Evolutionary conservation across 2,797 vertebrate genomes (phyloP).

Genomic region (Argyrosomus regius): DNA sequence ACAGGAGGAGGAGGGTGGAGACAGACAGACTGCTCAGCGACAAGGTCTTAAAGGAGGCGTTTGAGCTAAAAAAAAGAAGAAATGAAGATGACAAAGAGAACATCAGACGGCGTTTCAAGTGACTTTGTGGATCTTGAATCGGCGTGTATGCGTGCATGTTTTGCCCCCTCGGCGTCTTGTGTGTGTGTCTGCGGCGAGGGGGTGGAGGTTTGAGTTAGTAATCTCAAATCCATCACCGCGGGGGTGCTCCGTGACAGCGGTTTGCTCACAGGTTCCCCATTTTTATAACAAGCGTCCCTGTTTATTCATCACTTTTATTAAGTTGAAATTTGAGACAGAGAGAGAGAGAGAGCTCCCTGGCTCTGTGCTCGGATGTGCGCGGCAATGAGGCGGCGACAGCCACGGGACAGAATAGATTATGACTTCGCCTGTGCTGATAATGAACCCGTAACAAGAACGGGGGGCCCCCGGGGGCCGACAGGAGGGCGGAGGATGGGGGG

Average conservation of each 20-base stretch:
- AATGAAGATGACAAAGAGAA: slow-evolving; percentile 70
- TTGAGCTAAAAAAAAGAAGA: slow-evolving; percentile 56
- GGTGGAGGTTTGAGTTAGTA: slow-evolving; percentile 48
- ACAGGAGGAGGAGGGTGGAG: slow-evolving; percentile 39
- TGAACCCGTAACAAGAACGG: slow-evolving; percentile 70
- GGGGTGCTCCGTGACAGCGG: slow-evolving; percentile 65
- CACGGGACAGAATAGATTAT: slow-evolving; percentile 74
- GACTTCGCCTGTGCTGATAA: slow-evolving; percentile 69
- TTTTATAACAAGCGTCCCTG: slow-evolving; percentile 34
- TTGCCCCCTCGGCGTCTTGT: slow-evolving; percentile 11
- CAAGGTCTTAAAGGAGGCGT: slow-evolving; percentile 64
- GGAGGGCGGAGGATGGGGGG: slow-evolving; percentile 19
- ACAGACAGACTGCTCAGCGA: slow-evolving; percentile 50
- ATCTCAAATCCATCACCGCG: slow-evolving; percentile 53
- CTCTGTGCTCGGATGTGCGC: slow-evolving; percentile 36
- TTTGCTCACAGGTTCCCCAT: slow-evolving; percentile 45
- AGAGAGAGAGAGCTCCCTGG: slow-evolving; percentile 11
- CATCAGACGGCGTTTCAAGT: slow-evolving; percentile 53
- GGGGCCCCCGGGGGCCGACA: slow-evolving; percentile 42
- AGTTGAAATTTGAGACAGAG: slow-evolving; percentile 37
- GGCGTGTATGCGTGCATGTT: slow-evolving; percentile 26
- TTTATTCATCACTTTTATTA: slow-evolving; percentile 75
- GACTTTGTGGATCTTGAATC: slow-evolving; percentile 40
- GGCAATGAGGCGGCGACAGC: slow-evolving; percentile 58
- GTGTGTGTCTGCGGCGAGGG: slow-evolving; percentile 15